A percentile compares a stretch with the other conserved stretches of the same genome.
Evolutionary conservation across 2,797 vertebrate species (phyloP).

Genomic region (Sphenodon punctatus): DNA sequence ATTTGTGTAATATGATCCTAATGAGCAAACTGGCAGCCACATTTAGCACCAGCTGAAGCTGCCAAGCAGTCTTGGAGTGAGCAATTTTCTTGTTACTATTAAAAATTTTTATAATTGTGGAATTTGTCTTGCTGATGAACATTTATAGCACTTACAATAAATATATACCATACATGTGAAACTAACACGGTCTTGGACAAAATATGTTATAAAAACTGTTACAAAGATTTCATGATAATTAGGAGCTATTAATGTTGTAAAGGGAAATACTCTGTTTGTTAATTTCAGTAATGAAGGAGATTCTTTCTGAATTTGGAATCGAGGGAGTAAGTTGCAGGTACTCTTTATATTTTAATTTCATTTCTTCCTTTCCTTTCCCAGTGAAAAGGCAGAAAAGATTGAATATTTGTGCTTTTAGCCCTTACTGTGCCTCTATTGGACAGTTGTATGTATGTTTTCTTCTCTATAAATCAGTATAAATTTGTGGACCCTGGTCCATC

Average conservation of each 20-base stretch:
- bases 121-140: neutral
- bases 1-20: neutral
- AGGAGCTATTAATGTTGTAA: neutral
- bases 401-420: neutral
- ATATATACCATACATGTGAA: neutral
- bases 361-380: neutral
- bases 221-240: neutral
- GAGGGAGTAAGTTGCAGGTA: slow-evolving; percentile 80
- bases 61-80: neutral
- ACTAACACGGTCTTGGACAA: neutral
- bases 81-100: neutral
- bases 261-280: neutral
- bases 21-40: neutral
- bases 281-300: slow-evolving; percentile 79
- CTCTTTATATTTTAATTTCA: neutral
- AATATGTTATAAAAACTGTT: neutral
- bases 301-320: slow-evolving; percentile 80
- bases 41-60: neutral
- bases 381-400: neutral
- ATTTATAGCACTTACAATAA: neutral
- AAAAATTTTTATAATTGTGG: neutral
- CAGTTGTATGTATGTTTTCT: neutral
- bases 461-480: neutral
- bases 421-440: neutral
- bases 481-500: neutral